Evolutionary conservation across 2,888 invertebrate genomes (phyloP), one percentile per base, ranked within the genome.

Genomic region (Catonia carolina): DNA sequence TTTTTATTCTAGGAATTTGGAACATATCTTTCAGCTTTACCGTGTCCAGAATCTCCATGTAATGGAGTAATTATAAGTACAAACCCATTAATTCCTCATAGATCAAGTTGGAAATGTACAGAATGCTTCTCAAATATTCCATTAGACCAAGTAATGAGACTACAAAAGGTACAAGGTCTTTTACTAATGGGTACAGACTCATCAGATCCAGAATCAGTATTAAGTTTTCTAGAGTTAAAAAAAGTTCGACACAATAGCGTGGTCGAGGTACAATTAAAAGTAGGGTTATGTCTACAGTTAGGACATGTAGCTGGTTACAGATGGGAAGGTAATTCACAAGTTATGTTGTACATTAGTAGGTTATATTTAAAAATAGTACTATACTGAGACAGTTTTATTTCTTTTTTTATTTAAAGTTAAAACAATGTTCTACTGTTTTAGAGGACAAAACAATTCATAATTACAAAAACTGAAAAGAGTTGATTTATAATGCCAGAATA

Each of bases 91-190:
- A 76, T 75, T 48, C 63, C 68, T n/a, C 71, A 73, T 2, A 8
- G 35, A 27, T 73, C 77, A 17, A 61, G 74, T 0, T 86, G 85
- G 85, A 71, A 72, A 20, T 86, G 86, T 66, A 41, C 31, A 12
- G 17, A 17, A 8, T 64, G 64, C 37, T 15, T 17, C 0, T 15
- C 33, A 35, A 33, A 47, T 23, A 27, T 41, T 14, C n/a, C 49
- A 17, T 36, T 53, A 4, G 17, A 33, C 6, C 33, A 50, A 35
- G 49, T 54, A 23, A 23, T 35, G 5, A 27, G 31, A 35, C 49
- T 56, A 14, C 49, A 53, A 10, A 41, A 37, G 14, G 48, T 10
- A 12, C 56, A 56, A 47, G 47, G 42, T 12, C 15, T 23, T 5
- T 14, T 18, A 12, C 22, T 48, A 1, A 15, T n/a, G 6, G 20